Base-by-base conservation (phyloP, 2,113 vertebrate species). In the Motacilla tschutschensis region DNA sequence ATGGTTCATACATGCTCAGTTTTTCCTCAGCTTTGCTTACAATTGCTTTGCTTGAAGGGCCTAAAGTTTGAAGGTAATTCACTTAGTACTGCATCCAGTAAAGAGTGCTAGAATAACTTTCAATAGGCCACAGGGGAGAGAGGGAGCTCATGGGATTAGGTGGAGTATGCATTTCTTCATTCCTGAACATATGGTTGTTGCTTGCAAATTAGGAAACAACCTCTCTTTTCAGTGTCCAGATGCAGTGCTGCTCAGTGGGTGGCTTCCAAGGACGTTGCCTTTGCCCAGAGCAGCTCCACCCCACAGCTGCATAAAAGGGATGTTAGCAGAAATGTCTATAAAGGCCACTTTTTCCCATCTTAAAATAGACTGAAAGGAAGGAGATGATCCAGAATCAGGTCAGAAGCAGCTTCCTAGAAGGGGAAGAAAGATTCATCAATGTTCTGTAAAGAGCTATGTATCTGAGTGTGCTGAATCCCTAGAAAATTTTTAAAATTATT, bases 1-100 rank as follows among this genome's bases (percentile, higher is more conserved):
- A 92, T 76, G 33, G 79, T 54, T 71, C 29, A 35, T 79, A 26
- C 26, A 33, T 25, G 31, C 46, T 89, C 64, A 47, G 15, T 53
- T 85, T 93, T 83, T 67, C 79, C 93, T 57, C 19, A 36, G 72
- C 60, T 86, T 88, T 78, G 31, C 59, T 84, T 59, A n/a, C 24
- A 72, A 26, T 71, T 69, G 35, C 70, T 86, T 91, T 41, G 17
- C 53, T 72, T 67, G 59, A 69, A 84, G 36, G 33, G 17, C 44
- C 40, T 77, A 5, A 79, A 79, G 28, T 54, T 70, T 73, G 67
- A 85, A 85, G 57, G 47, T 71, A 73, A 83, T 62, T 79, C 36
- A 12, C 29, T 63, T 55, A 36, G 31, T 65, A 84, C 67, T 51
- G 36, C 16, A 0, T 77, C 44, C 76, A 48, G 33, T 47, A 74